These are phyloP conservation scores for Erythrolamprus reginae DNA, from an alignment of 2,113 vertebrate species.

Conservation along the genomic window DNA sequence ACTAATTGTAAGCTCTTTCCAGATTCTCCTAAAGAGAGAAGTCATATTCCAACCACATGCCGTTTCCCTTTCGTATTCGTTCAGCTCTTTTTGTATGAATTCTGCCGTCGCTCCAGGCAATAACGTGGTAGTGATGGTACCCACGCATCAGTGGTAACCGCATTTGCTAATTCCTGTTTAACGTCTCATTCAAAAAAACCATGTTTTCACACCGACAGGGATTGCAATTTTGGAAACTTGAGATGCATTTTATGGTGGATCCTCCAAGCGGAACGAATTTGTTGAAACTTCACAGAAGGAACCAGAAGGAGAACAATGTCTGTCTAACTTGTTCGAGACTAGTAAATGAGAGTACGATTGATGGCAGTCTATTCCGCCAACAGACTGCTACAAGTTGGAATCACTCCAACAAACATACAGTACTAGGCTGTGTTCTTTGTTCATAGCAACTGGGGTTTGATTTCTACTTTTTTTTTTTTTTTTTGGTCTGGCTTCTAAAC, in stretches of 20 bases:
- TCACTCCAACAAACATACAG: background rate
- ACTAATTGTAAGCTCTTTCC: background rate
- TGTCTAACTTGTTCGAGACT: background rate
- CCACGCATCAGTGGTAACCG: background rate
- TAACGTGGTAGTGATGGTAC: background rate
- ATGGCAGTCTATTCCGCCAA: background rate
- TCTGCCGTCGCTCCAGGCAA: background rate
- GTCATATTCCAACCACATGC: background rate
- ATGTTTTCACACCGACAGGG: accelerated
- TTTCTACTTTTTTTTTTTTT: background rate
- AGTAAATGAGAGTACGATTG: background rate
- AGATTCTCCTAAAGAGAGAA: background rate
- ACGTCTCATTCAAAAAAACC: background rate
- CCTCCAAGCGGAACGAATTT: background rate
- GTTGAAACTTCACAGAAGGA: background rate
- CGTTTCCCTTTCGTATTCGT: background rate
- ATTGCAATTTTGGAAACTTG: background rate
- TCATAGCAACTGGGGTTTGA: background rate
- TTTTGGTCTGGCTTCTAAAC: background rate
- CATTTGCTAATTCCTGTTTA: background rate
- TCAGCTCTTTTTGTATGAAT: background rate
- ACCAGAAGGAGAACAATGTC: background rate
- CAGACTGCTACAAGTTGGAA: background rate
- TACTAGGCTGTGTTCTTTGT: background rate
- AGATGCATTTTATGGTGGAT: background rate